Base-by-base conservation (phyloP, 1,140 invertebrate species). In the Centruroides sculpturatus region DNA sequence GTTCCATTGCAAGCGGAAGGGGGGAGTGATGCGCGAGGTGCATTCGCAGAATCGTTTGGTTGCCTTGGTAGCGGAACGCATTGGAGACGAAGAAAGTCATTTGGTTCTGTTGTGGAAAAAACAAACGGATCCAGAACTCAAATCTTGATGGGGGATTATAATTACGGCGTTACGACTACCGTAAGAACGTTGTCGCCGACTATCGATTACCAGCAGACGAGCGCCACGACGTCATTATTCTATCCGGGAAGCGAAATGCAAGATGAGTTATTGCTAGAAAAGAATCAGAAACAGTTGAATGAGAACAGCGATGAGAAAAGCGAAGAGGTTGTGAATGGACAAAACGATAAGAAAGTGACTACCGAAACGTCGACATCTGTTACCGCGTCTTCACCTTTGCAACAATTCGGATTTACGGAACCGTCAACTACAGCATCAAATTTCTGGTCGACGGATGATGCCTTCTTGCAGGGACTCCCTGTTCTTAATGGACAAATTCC, bases 181-280 rank as follows among this genome's bases (percentile, higher is more conserved):
- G 69, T 70, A 53, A 64, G 70, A 71, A 67, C 69, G 65, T 68
- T 75, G 69, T 75, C 74, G 62, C 73, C 75, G 47, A 69, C 75
- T 61, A 71, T 75, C 64, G 73, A 75, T 65, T 74, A 74, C 66
- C 71, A 73, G 64, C 69, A 71, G 57, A 72, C 73, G 62, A 66
- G 69, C 48, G 72, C 69, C 63, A 73, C 67, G 65, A 68, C 72
- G 67, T 74, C 73, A 47, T 70, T 76, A 70, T 77, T 77, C 71
- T 73, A 72, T 60, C 59, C 63, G 41, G 69, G 67, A 69, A 62
- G 66, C 71, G 77, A 74, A 67, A 82, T 81, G 80, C 80, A 81
- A 77, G 80, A 81, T 80, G 80, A 81, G 67, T 73, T 80, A 64
- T 71, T 80, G 67, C 77, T 78, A 55, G 79, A 81, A 68, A 80